Evolutionary conservation across 2,113 vertebrate genomes (phyloP).

Genomic region (Melanostigma gelatinosum): DNA sequence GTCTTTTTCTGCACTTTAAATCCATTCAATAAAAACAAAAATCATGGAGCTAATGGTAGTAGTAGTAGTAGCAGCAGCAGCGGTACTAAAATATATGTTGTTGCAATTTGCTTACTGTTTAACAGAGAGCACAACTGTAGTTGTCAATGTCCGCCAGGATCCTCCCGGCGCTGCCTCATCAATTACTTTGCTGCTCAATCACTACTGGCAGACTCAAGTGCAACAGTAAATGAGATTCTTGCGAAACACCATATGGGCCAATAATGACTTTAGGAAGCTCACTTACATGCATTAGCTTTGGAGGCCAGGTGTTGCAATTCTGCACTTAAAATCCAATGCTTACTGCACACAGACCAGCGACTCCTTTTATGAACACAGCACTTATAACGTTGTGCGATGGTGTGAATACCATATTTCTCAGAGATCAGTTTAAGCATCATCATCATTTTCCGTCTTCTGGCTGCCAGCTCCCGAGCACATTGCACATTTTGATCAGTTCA

Average conservation of each 20-base stretch:
- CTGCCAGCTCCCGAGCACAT: slow-evolving; percentile 22
- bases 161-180: slow-evolving; percentile 60
- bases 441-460: slow-evolving; percentile 46
- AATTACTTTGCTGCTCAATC: slow-evolving; percentile 72
- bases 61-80: slow-evolving; percentile 1
- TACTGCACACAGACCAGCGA: neutral
- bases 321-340: slow-evolving; percentile 37
- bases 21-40: slow-evolving; percentile 23
- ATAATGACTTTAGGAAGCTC: slow-evolving; percentile 54
- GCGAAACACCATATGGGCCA: slow-evolving; percentile 49
- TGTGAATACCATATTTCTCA: slow-evolving; percentile 30
- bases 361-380: slow-evolving; percentile 20
- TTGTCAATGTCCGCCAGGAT: slow-evolving; percentile 64
- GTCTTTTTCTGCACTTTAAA: slow-evolving; percentile 2
- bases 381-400: slow-evolving; percentile 27
- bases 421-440: slow-evolving; percentile 41
- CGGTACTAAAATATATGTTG: slow-evolving; percentile 14
- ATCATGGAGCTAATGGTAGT: slow-evolving; percentile 4
- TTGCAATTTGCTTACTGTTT: slow-evolving; percentile 51
- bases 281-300: slow-evolving; percentile 34
- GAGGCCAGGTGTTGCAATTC: slow-evolving; percentile 33
- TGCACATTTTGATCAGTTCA: slow-evolving; percentile 29
- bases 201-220: slow-evolving; percentile 68
- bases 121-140: slow-evolving; percentile 52
- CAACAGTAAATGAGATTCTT: slow-evolving; percentile 70